These are phyloP conservation scores for Melieria omissa DNA, from an alignment of 2,888 invertebrate genomes.

Conservation along the genomic window DNA sequence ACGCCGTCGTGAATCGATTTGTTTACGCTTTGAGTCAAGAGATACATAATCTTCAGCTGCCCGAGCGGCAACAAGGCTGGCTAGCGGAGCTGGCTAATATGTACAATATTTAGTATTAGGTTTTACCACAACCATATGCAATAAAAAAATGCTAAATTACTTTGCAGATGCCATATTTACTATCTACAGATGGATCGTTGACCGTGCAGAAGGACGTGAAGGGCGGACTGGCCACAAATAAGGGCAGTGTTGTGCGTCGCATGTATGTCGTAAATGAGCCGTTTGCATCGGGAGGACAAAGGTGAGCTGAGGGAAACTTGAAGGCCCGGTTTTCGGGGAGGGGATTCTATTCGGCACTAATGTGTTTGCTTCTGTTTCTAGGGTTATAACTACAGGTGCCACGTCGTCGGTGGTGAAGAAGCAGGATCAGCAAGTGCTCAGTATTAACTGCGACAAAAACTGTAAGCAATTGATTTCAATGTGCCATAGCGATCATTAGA, in stretches of 20 bases:
- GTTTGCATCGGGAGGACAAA: conserved; percentile 63
- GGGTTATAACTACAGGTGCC: conserved; percentile 65
- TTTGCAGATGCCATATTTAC: conserved; percentile 67
- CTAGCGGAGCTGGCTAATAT: no score
- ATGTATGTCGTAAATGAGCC: conserved; percentile 68
- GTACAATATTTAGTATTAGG: no score
- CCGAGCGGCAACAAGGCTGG: no score
- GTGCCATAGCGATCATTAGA: conserved; percentile 40
- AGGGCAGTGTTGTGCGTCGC: conserved; percentile 65
- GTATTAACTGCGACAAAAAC: conserved; percentile 67
- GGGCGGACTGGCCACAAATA: conserved; percentile 62
- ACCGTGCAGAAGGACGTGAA: conserved; percentile 67
- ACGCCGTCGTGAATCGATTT: no score
- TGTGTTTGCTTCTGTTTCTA: conserved; percentile 35
- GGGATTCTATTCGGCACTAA: conserved; percentile 9
- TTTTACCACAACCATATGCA: no score
- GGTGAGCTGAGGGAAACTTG: conserved; percentile 51
- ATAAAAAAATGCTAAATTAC: neutral
- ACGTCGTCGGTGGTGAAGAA: conserved; percentile 65
- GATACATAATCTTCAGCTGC: no score
- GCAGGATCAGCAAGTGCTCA: conserved; percentile 67
- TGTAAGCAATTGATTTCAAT: conserved; percentile 58
- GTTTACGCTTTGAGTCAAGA: no score
- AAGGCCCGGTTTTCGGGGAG: neutral
- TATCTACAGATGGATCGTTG: conserved; percentile 66